Percentiles rank a stretch among this genome's conserved stretches.
Evolutionary conservation across 1,140 invertebrate species (phyloP).

Genomic region (Pseudomyrmex sp.): DNA sequence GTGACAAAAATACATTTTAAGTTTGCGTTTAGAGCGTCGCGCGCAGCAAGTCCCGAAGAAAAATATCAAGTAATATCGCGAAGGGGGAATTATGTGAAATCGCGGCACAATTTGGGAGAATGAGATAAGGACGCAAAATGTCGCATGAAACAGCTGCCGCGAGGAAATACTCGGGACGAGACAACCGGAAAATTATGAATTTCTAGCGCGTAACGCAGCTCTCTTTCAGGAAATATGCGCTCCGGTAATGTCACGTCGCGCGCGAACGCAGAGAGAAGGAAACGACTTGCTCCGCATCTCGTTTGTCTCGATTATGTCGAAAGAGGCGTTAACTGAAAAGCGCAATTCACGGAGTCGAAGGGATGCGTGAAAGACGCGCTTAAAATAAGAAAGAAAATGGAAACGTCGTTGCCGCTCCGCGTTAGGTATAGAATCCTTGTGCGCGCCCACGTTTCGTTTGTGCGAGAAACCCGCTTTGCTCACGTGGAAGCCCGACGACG

Average conservation of each 20-base stretch:
- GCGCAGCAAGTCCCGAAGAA: no score
- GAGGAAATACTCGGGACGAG: not conserved
- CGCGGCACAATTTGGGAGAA: not conserved
- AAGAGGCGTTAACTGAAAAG: conserved; percentile 1
- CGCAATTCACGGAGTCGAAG: conserved; percentile 1
- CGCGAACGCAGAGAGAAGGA: not conserved
- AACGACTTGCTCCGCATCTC: conserved; percentile 7
- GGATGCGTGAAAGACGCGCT: not conserved
- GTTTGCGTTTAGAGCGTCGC: no score
- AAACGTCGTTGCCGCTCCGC: conserved; percentile 21
- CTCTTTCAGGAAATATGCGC: conserved; percentile 3
- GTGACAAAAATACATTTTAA: not conserved
- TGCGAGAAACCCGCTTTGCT: conserved; percentile 62
- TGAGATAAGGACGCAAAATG: not conserved
- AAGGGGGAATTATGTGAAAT: no score
- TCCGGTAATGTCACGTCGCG: not conserved
- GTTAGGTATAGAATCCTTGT: conserved; percentile 54
- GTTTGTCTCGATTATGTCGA: conserved; percentile 48
- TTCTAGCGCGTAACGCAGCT: conserved; percentile 5
- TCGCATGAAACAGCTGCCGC: not conserved
- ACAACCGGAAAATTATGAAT: conserved; percentile 33
- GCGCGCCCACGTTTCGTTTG: not conserved
- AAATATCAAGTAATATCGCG: no score
- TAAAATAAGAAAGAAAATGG: conserved; percentile 27
- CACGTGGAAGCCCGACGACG: conserved; percentile 67